Base-by-base conservation (phyloP, 2,888 invertebrate species). In the Busseola fusca region DNA sequence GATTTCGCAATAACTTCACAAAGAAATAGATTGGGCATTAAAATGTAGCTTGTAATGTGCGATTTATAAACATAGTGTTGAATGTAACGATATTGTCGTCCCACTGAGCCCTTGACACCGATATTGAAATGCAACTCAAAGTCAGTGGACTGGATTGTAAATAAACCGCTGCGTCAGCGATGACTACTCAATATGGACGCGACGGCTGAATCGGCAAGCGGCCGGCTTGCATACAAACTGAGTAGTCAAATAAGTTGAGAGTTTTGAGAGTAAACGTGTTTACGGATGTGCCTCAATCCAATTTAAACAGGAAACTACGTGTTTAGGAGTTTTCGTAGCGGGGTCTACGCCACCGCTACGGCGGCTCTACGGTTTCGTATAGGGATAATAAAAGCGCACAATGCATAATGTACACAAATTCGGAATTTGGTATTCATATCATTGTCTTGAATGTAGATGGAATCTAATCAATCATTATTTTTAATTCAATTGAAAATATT, bases 41-140 rank as follows among this genome's bases (percentile, higher is more conserved):
- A 66, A 76, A 77, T 69, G 37, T 72, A 71, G 34, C 70, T 65
- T 73, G 64, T 72, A 70, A 85, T 65, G 56, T 74, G 71, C 65
- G 69, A 81, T 84, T 81, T 74, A 83, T 74, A 76, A 77, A 69
- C 78, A 52, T 71, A 73, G 64, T 71, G 66, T 76, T 69, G 70
- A 68, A 74, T 79, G 64, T 78, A 77, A 76, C 66, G 72, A 83
- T 78, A 80, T 76, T 81, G 74, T 83, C 78, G 81, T 83, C 83
- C 81, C 78, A 79, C 70, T 74, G 64, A 85, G 83, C 80, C 92
- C 92, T 92, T 91, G 92, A 87, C 92, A 91, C 84, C 84, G 87
- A 87, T 91, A 90, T 88, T 88, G 84, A 87, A 88, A 87, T 88
- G 86, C 87, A 86, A 82, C 84, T 89, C 89, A 90, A 90, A 90